Base-by-base conservation (phyloP, 2,797 vertebrate genomes). In the Hirundo rustica region DNA sequence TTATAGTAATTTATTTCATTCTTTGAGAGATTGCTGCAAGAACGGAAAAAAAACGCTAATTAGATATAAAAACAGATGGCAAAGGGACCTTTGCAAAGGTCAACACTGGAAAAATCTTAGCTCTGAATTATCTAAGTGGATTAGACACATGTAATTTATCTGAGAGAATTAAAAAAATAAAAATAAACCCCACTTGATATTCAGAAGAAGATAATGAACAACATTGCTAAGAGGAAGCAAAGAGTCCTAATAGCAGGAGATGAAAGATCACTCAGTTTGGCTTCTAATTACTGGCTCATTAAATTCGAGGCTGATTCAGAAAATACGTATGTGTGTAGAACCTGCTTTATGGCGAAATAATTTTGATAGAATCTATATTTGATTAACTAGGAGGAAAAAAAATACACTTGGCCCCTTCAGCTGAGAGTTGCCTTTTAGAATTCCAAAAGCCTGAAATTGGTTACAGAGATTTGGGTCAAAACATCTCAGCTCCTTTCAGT, bases 61-160 rank as follows among this genome's bases (percentile, higher is more conserved):
- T 95, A 96, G 96, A 90, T 94, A 92, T 76, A 94, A 95, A 94
- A 95, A 67, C 76, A 95, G 77, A 95, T 92, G 86, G 76, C 45
- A 92, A 51, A 79, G 73, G 89, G 64, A 83, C 34, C 55, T 96
- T 96, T 95, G n/a, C 45, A 97, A 96, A 97, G 83, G 73, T 93
- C 68, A 78, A n/a, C 42, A 21, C 34, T 85, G 93, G 57, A 58
- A 76, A 92, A 95, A 94, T 79, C 61, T 40, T 57, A 92, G 51
- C 44, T 95, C 73, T 82, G 73, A 95, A 88, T 94, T 95, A 85
- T 89, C n/a, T 71, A 67, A 96, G 82, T 65, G 62, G 58, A 96
- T 95, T 55, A 92, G 85, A 86, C 55, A 50, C 50, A 65, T 80
- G 77, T 71, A 89, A 92, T 97, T 94, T 88, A 95, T 95, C 79